Base-by-base conservation (phyloP, 1,140 invertebrate genomes). In the Micrasema minimum region DNA sequence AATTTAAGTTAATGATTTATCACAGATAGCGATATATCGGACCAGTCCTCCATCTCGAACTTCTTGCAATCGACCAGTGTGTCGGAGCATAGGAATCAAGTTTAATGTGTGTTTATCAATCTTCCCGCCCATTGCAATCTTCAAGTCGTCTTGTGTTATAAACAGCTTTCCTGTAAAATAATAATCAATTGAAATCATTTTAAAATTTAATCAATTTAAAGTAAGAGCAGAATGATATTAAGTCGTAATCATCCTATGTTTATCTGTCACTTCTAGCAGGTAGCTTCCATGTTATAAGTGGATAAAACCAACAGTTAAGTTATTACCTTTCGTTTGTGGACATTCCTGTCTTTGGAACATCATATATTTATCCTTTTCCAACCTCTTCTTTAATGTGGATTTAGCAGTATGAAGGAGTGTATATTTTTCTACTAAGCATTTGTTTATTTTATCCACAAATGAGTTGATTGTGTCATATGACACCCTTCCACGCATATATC, bases 141-240 rank as follows among this genome's bases (percentile, higher is more conserved):
- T 75, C 12, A 75, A 64, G 31, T 75, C 74, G 46, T 75, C 70
- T 55, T 70, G 66, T 3, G 74, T 75, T 31, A 75, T 64, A 31
- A 75, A 75, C 5, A 26, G 38, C 61, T 72, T 75, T 7, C 70
- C 74, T 75, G 62, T 31, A 50, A 61, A 4, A 23, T 55, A 23
- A n/a, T n/a, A n/a, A n/a, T n/a, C n/a, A 3, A 18, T 22, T 31
- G n/a, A n/a, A n/a, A 3, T 66, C 22, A 51, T 51, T 50, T 31
- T 66, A 18, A 66, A 66, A 62, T 45, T 16, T 43, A 20, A 59
- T 59, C 9, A 10, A n/a, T 37, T 11, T 3, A 20, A n/a, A 61
- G n/a, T n/a, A 31, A n/a, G 4, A 61, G 14, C 9, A 61, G 11
- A 20, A 16, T 35, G 16, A 59, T 35, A 11, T 18, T 45, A 18